These are phyloP conservation scores for Dryococelus australis DNA, from an alignment of 2,888 invertebrate genomes.

Conservation along the genomic window DNA sequence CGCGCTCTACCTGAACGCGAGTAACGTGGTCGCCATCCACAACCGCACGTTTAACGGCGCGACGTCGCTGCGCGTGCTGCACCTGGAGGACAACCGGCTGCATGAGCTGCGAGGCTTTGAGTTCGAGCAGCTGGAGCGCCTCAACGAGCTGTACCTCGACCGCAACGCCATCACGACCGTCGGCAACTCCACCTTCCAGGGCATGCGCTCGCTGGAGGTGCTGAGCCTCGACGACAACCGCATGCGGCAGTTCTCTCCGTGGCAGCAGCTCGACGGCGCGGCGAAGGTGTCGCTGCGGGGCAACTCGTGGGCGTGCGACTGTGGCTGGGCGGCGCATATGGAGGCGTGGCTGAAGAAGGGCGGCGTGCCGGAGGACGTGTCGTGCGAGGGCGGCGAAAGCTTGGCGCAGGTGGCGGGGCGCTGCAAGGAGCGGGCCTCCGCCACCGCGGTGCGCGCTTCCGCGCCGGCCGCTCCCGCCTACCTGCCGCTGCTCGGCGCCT, in stretches of 20 bases:
- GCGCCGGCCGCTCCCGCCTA: constrained; percentile 47
- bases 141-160: constrained; percentile 78
- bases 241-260: constrained; percentile 78
- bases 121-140: constrained; percentile 76
- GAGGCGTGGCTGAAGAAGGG: constrained; percentile 75
- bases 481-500: constrained; percentile 74
- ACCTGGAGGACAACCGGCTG: constrained; percentile 79
- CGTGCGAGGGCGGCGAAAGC: constrained; percentile 56
- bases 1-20: constrained; percentile 79
- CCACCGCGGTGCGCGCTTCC: constrained; percentile 58
- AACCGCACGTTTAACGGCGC: constrained; percentile 86
- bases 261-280: constrained; percentile 57
- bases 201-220: constrained; percentile 74
- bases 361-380: constrained; percentile 65
- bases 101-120: constrained; percentile 77
- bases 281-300: constrained; percentile 76
- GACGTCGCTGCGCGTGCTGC: constrained; percentile 74
- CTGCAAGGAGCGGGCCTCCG: constrained; percentile 67
- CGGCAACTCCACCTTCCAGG: constrained; percentile 78
- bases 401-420: constrained; percentile 63
- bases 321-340: constrained; percentile 72
- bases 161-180: constrained; percentile 78
- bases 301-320: constrained; percentile 87
- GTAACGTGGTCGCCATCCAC: constrained; percentile 77
- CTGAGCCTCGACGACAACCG: constrained; percentile 79